These are phyloP conservation scores for Rhinogobius similis DNA, from an alignment of 2,113 vertebrate species.

Conservation along the genomic window DNA sequence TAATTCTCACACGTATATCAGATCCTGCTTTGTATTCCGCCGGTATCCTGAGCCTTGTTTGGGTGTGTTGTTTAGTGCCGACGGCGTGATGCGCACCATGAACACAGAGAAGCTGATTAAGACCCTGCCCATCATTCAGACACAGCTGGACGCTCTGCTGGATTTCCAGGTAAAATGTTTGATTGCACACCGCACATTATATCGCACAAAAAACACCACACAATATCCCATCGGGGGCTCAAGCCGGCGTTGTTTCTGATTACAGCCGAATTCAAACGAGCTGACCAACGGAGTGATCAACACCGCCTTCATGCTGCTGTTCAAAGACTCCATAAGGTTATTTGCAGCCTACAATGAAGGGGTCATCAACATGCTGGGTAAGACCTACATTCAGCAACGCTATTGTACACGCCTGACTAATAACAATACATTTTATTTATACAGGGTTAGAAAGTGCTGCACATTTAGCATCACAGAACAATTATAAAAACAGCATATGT, in stretches of 20 bases:
- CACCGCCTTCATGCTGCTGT: conserved; percentile 95
- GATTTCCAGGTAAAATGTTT: conserved; percentile 86
- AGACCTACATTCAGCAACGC: conserved; percentile 15
- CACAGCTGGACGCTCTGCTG: conserved; percentile 94
- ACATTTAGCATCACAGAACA: too few relatives aligned
- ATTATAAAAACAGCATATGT: too few relatives aligned
- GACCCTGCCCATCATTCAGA: conserved; percentile 94
- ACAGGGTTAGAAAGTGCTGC: too few relatives aligned
- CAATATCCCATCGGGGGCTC: not conserved
- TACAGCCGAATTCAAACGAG: conserved; percentile 93
- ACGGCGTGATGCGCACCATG: conserved; percentile 97
- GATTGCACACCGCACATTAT: not conserved
- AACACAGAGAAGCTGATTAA: conserved; percentile 94
- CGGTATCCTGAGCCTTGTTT: conserved; percentile 11
- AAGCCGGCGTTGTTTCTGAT: not conserved
- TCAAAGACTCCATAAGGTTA: conserved; percentile 96
- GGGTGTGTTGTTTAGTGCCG: conserved; percentile 76
- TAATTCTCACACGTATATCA: not conserved
- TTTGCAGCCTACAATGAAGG: conserved; percentile 96
- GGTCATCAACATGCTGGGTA: conserved; percentile 95
- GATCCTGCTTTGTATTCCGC: not conserved
- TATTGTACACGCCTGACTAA: too few relatives aligned
- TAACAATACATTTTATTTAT: too few relatives aligned
- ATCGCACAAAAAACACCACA: not conserved
- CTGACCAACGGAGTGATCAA: conserved; percentile 97